phyloP scores from a whole-genome alignment of 2,888 invertebrate genomes.

The Yponomeuta malinellus region DNA sequence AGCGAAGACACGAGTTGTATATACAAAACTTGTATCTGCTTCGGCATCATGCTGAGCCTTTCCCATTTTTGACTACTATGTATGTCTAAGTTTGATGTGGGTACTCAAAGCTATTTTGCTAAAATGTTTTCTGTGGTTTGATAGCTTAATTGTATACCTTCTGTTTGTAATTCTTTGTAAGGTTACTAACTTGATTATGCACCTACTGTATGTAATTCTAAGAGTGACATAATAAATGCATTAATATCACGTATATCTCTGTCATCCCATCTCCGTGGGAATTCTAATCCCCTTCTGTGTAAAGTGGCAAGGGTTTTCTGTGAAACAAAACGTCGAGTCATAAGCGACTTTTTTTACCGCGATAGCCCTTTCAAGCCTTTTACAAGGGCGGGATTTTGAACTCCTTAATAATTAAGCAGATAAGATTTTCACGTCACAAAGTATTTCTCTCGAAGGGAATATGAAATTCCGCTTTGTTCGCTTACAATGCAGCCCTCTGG shows the following conservation, averaged over 20 bases:
- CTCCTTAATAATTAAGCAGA: slow-evolving; percentile 32
- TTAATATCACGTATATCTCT: not conserved
- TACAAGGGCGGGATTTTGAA: slow-evolving; percentile 26
- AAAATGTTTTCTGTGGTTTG: no score
- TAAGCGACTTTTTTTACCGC: slow-evolving; percentile 28
- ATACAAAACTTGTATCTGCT: not conserved
- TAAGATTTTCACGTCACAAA: slow-evolving; percentile 21
- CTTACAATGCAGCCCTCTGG: not conserved
- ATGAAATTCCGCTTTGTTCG: slow-evolving; percentile 9
- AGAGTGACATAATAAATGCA: not conserved
- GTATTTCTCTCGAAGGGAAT: not conserved
- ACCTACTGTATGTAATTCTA: not conserved
- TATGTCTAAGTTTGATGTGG: no score
- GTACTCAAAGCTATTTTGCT: no score
- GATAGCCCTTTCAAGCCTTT: slow-evolving; percentile 28
- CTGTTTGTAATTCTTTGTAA: no score
- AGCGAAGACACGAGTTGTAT: not conserved
- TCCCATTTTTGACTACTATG: no score
- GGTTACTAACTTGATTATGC: no score
- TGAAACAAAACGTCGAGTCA: slow-evolving; percentile 31
- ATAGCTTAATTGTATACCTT: no score
- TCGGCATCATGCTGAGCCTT: no score
- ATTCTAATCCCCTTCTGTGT: not conserved
- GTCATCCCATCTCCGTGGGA: not conserved
- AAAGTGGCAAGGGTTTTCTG: not conserved